A percentile compares a stretch with the other conserved stretches of the same genome.
Conservation (phyloP, 2,797 vertebrate genomes). For the Alca torda region DNA sequence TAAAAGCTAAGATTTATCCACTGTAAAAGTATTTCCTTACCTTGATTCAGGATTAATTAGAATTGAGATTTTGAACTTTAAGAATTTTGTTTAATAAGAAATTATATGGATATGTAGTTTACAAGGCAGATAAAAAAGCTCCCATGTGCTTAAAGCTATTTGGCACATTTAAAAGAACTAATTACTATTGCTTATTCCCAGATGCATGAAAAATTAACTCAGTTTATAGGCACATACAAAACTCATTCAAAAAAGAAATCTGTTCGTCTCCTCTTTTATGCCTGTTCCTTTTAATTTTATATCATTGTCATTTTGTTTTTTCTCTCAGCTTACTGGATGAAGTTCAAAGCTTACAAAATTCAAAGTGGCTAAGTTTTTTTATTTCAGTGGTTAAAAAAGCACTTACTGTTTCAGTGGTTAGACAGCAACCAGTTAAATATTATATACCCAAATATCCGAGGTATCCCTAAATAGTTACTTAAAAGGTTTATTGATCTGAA, state of each 20-base stretch:
- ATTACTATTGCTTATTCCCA: not conserved
- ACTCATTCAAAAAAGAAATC: not conserved
- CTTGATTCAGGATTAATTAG: not conserved
- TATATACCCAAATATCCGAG: not conserved
- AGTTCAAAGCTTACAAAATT: slow-evolving; percentile 4
- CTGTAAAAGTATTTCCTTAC: not conserved
- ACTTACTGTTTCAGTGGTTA: not conserved
- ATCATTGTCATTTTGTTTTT: not conserved
- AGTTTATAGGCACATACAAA: slow-evolving; percentile 6
- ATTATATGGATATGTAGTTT: not conserved
- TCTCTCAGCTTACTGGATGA: not conserved
- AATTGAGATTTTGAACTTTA: not conserved
- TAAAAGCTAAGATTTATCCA: not conserved
- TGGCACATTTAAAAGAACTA: not conserved
- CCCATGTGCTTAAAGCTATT: not conserved
- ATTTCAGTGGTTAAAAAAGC: not conserved
- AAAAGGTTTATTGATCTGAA: not conserved
- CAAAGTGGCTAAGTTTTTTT: not conserved
- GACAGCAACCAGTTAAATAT: not conserved
- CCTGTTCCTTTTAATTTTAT: not conserved
- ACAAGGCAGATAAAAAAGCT: not conserved
- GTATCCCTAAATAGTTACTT: not conserved
- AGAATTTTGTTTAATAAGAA: not conserved
- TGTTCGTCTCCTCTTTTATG: not conserved
- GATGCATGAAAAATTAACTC: not conserved